Percentiles rank a stretch among this genome's conserved stretches.
Conservation (phyloP, 1,140 invertebrate genomes). For the Andrena cerasifolii region DNA sequence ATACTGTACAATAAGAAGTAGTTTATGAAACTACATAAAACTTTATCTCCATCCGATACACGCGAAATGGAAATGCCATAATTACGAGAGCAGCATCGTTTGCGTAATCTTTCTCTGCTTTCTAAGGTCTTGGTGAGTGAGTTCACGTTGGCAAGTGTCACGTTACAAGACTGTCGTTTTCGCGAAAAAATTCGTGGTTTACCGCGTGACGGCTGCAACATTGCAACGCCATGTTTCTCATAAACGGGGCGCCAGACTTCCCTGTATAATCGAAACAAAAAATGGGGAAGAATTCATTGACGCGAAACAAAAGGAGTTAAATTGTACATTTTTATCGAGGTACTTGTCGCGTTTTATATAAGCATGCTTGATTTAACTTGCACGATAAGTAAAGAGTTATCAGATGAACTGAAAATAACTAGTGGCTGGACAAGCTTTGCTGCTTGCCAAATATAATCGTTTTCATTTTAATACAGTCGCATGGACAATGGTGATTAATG, state of each 20-base stretch:
- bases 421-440: neutral
- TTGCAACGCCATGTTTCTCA: constrained; percentile 42
- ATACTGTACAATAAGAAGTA: no score
- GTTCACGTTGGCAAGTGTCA: constrained; percentile 19
- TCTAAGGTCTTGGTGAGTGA: constrained; percentile 23
- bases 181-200: constrained; percentile 42
- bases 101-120: constrained; percentile 26
- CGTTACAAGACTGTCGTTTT: constrained; percentile 31
- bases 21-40: no score
- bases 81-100: constrained; percentile 20
- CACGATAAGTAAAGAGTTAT: no score
- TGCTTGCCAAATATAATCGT: constrained; percentile 3
- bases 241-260: constrained; percentile 34
- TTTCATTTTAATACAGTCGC: neutral
- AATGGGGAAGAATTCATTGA: no score
- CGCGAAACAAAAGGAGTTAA: no score
- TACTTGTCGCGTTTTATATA: no score
- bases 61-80: neutral
- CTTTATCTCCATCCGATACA: neutral
- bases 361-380: no score
- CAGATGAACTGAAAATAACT: constrained; percentile 13
- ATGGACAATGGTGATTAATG: neutral
- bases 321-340: no score
- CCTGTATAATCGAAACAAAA: neutral
- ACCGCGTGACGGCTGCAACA: constrained; percentile 51